These are phyloP conservation scores for Amphiprion ocellaris DNA, from an alignment of 2,113 vertebrate genomes.

Conservation along the genomic window DNA sequence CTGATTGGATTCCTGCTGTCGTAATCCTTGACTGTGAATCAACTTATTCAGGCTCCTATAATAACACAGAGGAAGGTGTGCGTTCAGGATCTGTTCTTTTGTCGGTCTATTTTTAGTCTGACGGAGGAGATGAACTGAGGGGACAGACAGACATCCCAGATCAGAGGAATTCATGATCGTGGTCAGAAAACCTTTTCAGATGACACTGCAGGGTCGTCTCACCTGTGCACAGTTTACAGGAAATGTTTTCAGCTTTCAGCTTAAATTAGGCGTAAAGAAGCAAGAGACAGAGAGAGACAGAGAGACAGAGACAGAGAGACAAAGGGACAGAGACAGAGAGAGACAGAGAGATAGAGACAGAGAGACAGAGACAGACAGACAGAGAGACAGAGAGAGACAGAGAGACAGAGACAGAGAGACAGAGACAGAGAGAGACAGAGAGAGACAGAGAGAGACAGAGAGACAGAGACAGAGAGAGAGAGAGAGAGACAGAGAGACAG, in stretches of 20 bases:
- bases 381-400: too few species aligned
- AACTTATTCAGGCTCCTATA: conserved; percentile 7
- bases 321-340: too few species aligned
- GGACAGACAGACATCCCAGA: conserved; percentile 8
- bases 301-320: too few species aligned
- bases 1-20: conserved; percentile 10
- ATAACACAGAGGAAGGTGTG: conserved; percentile 14
- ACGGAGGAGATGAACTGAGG: conserved; percentile 33
- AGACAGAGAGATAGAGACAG: too few species aligned
- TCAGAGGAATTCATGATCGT: neutral
- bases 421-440: too few species aligned
- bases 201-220: neutral
- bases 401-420: too few species aligned
- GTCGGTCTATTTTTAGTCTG: conserved; percentile 42
- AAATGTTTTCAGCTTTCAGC: neutral
- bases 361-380: too few species aligned
- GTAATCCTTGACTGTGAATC: conserved; percentile 28
- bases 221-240: neutral
- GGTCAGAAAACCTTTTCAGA: conserved; percentile 6
- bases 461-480: too few species aligned
- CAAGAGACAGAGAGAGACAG: too few species aligned
- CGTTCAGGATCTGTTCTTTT: conserved; percentile 23
- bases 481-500: too few species aligned
- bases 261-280: too few species aligned
- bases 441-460: too few species aligned